Percentiles rank a stretch among this genome's conserved stretches.
Conservation (phyloP, 2,113 vertebrate genomes). For the Pyrgilauda ruficollis region DNA sequence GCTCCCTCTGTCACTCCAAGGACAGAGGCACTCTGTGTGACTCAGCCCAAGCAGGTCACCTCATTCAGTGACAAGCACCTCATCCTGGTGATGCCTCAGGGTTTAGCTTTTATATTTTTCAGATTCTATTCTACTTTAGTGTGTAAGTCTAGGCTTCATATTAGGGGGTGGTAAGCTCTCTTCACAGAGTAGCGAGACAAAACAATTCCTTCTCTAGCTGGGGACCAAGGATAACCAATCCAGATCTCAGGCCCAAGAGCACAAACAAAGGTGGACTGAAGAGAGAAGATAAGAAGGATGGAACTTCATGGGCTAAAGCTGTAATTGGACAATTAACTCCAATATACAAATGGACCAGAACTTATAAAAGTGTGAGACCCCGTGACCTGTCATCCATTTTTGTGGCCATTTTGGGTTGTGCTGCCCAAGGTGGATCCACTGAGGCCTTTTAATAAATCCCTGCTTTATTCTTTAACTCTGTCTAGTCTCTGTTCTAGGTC, state of each 20-base stretch:
- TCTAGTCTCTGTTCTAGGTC: background rate
- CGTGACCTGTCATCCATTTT: background rate
- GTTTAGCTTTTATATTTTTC: background rate
- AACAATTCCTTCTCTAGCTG: background rate
- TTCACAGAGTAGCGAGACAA: background rate
- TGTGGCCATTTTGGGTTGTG: background rate
- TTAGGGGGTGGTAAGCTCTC: accelerated
- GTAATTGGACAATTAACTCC: background rate
- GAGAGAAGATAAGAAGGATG: background rate
- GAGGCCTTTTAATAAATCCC: background rate
- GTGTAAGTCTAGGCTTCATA: background rate
- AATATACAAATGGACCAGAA: background rate
- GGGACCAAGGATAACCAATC: background rate
- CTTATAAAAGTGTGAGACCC: background rate
- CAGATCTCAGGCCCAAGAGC: background rate
- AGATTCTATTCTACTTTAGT: background rate
- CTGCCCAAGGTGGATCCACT: background rate
- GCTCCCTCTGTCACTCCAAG: background rate
- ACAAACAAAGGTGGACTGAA: background rate
- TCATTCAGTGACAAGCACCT: background rate
- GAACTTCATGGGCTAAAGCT: too few species aligned
- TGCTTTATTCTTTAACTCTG: background rate
- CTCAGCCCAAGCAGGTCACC: background rate
- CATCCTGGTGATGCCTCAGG: background rate
- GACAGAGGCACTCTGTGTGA: background rate